These are phyloP conservation scores for Nebria salina DNA, from an alignment of 2,888 invertebrate genomes.

Conservation along the genomic window DNA sequence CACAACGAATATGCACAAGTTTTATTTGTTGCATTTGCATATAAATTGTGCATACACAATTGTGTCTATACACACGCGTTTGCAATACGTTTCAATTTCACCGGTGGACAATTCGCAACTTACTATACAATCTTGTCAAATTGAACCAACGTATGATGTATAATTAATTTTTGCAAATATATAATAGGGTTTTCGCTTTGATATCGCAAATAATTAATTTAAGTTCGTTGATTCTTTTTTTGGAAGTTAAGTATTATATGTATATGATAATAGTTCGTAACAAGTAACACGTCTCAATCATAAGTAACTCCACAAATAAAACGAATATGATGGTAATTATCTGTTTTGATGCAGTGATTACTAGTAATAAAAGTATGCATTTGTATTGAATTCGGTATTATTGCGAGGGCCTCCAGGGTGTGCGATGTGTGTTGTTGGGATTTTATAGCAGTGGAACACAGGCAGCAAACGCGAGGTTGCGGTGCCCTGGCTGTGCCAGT, in stretches of 20 bases:
- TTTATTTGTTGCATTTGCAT: neutral
- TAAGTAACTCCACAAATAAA: neutral
- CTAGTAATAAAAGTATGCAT: neutral
- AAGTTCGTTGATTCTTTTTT: too few species aligned
- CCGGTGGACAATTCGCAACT: neutral
- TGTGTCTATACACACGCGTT: neutral
- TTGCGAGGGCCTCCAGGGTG: neutral
- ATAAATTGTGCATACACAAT: neutral
- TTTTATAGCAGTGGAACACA: constrained; percentile 1
- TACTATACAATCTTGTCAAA: neutral
- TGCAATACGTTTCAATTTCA: neutral
- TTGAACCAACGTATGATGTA: too few species aligned
- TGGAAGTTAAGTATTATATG: too few species aligned
- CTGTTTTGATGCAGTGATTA: too few species aligned
- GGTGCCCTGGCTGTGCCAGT: neutral
- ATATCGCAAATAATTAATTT: too few species aligned
- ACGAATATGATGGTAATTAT: neutral
- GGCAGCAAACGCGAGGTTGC: neutral
- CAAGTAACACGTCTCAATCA: neutral
- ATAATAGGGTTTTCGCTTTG: too few species aligned
- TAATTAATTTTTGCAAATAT: too few species aligned
- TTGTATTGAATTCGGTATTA: neutral
- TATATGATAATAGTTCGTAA: neutral
- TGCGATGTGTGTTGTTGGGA: neutral
- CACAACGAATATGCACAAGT: neutral